Evolutionary conservation across 2,113 vertebrate species (phyloP).

Genomic region (Oxyura jamaicensis): DNA sequence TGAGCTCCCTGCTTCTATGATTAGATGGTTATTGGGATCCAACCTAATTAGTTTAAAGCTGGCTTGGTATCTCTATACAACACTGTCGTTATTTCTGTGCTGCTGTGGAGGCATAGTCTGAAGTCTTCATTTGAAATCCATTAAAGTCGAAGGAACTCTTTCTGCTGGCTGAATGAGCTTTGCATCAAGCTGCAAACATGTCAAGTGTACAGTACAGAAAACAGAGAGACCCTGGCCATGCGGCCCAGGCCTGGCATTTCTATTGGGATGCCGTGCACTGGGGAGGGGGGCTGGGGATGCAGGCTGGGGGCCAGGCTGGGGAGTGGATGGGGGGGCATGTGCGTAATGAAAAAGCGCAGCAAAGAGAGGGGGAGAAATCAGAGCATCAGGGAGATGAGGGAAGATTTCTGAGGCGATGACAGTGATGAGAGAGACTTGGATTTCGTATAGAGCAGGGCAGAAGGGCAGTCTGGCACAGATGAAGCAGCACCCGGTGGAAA

Average conservation of each 20-base stretch:
- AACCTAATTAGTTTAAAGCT: conserved; percentile 54
- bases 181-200: conserved; percentile 28
- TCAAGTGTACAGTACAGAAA: neutral
- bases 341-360: neutral
- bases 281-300: neutral
- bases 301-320: neutral
- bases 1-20: conserved; percentile 14
- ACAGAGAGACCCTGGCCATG: neutral
- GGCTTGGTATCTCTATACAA: conserved; percentile 18
- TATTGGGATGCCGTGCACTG: fast-evolving
- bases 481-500: fast-evolving
- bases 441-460: neutral
- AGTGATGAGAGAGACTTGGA: neutral
- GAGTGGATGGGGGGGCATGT: neutral
- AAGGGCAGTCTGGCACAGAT: neutral
- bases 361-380: neutral
- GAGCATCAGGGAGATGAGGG: neutral
- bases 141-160: conserved; percentile 38
- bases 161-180: conserved; percentile 25
- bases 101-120: neutral
- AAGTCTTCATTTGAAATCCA: conserved; percentile 40
- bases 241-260: neutral
- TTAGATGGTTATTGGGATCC: conserved; percentile 33
- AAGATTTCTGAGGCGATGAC: neutral
- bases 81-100: conserved; percentile 9